Evolutionary conservation across 2,797 vertebrate genomes (phyloP).

Genomic region (Selene dorsalis): DNA sequence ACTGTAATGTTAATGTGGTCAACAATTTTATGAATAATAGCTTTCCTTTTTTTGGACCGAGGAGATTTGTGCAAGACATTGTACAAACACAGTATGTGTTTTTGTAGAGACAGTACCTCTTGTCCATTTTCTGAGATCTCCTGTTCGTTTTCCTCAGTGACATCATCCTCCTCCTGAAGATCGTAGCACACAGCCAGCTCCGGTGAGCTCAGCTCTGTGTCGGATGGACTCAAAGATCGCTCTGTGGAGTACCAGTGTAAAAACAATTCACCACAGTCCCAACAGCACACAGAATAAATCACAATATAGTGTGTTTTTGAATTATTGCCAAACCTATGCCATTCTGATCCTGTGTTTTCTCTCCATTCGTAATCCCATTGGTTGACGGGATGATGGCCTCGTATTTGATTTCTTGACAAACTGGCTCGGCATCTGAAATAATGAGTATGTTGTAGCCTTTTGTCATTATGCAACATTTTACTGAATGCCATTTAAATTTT

Average conservation of each 20-base stretch:
- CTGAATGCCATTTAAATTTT: background rate
- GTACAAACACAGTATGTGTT: background rate
- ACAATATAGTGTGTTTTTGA: background rate
- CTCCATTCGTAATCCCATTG: conserved; percentile 72
- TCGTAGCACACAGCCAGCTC: conserved; percentile 63
- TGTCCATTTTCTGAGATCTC: conserved; percentile 78
- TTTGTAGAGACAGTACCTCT: conserved; percentile 61
- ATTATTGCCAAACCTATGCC: conserved; percentile 74
- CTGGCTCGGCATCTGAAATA: conserved; percentile 60
- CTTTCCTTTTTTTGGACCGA: background rate
- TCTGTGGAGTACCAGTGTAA: conserved; percentile 51
- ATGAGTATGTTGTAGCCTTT: background rate
- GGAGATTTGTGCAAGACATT: no score
- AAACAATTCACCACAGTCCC: conserved; percentile 5
- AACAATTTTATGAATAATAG: background rate
- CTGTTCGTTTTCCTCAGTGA: conserved; percentile 49
- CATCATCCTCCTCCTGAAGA: conserved; percentile 59
- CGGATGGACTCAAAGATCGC: conserved; percentile 72
- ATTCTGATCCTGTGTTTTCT: conserved; percentile 63
- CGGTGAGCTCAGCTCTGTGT: conserved; percentile 70
- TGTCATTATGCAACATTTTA: background rate
- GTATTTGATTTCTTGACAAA: conserved; percentile 63
- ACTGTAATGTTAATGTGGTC: background rate
- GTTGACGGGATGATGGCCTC: conserved; percentile 53
- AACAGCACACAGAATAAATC: background rate